Base-by-base conservation (phyloP, 2,888 invertebrate species). In the Yponomeuta malinellus region DNA sequence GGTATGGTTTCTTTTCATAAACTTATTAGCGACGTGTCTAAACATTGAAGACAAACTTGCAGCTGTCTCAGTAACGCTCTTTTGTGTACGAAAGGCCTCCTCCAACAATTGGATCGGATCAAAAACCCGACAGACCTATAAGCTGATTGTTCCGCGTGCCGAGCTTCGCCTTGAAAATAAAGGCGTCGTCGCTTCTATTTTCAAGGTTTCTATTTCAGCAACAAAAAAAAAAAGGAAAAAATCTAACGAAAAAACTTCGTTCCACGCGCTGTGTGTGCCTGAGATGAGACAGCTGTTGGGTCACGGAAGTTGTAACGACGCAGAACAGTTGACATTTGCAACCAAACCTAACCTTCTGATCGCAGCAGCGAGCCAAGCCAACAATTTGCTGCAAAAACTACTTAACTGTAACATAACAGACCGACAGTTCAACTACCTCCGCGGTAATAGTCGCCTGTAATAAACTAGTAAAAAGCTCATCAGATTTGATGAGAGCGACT, bases 401-500 rank as follows among this genome's bases (percentile, higher is more conserved):
- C 23, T 23, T 23, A 15, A 59, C 52, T 15, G 52, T 59, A 59
- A 59, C 52, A 59, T 15, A 59, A 59, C 52, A 59, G 52, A 59
- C 52, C 12, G 52, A 59, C 52, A 59, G 52, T 59, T 59, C 52
- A 59, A 15, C 15, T 59, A 59, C 52, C 52, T 59, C 52, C 8
- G 52, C 52, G 3, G 52, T 59, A 59, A 59, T 59, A 59, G 15
- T 15, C 15, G 52, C 65, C 12, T 65, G 65, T 33, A 65, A 65
- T 65, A 29, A 65, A 65, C 29, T 33, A 65, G 65, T 65, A 65
- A 65, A 65, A 65, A 65, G 65, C 29, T 65, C 65, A 65, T 65
- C 8, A 65, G 29, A 3, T 43, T 43, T 43, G 43, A 43, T 43
- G 43, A 29, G 23, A 31, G 31, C 31, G 29, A 65, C 33, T 64